These are phyloP conservation scores for Sarotherodon lohbergeri DNA, from an alignment of 2,113 vertebrate species.

Conservation along the genomic window DNA sequence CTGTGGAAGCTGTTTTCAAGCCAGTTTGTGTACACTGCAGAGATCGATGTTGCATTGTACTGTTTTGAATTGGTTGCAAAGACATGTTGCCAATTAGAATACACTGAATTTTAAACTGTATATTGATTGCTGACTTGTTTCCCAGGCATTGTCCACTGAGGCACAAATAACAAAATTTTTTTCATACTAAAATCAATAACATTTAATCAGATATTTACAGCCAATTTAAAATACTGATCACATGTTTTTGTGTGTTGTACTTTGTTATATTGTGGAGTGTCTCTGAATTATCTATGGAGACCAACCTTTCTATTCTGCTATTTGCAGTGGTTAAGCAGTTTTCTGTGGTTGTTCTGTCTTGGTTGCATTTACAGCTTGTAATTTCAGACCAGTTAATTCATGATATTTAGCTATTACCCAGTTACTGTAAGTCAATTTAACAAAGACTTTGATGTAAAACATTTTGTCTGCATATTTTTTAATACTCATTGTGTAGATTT, in stretches of 20 bases:
- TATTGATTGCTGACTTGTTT: not conserved
- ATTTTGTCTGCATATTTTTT: not conserved
- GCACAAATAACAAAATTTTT: not conserved
- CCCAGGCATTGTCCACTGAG: not conserved
- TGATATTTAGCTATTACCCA: not conserved
- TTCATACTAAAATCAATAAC: not conserved
- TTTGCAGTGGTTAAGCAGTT: not conserved
- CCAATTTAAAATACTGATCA: not conserved
- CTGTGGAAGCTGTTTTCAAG: not conserved
- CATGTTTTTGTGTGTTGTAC: not conserved
- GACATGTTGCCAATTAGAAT: not conserved
- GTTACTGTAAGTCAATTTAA: not conserved
- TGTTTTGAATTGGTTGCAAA: not conserved
- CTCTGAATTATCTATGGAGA: not conserved
- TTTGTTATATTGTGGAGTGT: not conserved
- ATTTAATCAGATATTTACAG: not conserved
- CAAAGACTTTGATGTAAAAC: not conserved
- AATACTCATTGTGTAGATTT: not conserved
- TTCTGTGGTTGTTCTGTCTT: not conserved
- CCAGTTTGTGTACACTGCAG: not conserved
- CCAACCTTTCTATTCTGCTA: not conserved
- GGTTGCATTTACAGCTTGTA: not conserved
- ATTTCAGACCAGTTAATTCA: not conserved
- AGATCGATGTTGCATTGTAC: not conserved
- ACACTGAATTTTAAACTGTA: not conserved